A percentile compares a stretch with the other conserved stretches of the same genome.
These are phyloP conservation scores for Dugesia japonica DNA, from an alignment of 2,888 invertebrate species.

Conservation along the genomic window DNA sequence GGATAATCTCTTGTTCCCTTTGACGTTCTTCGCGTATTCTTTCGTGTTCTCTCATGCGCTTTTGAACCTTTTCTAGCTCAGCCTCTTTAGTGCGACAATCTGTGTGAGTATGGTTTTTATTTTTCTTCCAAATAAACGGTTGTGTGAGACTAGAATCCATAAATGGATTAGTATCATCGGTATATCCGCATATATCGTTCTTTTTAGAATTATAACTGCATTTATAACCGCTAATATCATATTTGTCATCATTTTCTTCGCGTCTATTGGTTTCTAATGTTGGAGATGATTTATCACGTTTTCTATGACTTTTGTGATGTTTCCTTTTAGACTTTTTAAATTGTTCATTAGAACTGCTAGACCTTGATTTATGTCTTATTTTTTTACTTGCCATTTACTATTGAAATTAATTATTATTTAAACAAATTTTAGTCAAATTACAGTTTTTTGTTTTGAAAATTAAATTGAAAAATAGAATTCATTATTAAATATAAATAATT, in stretches of 20 bases:
- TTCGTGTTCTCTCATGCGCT: neutral
- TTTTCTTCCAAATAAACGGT: slow-evolving; percentile 89
- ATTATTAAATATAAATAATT: no score
- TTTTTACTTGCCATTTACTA: neutral
- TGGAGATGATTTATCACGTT: neutral
- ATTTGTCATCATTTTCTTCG: neutral
- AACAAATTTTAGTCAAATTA: neutral
- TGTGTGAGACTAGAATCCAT: slow-evolving; percentile 84
- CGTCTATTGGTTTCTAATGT: neutral
- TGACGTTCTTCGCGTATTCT: neutral
- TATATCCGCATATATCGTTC: slow-evolving; percentile 57
- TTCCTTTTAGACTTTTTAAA: neutral
- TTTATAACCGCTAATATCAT: neutral
- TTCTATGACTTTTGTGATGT: neutral
- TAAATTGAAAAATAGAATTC: no score
- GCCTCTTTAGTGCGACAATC: neutral
- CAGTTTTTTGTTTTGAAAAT: no score
- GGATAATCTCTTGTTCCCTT: neutral
- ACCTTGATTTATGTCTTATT: neutral
- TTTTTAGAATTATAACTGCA: neutral
- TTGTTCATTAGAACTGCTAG: neutral
- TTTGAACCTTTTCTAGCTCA: neutral
- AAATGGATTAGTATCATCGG: slow-evolving; percentile 93
- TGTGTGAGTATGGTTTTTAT: slow-evolving; percentile 60
- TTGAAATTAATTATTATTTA: neutral